Conservation (phyloP, 2,797 vertebrate genomes). For the Phalanger gymnotis region DNA sequence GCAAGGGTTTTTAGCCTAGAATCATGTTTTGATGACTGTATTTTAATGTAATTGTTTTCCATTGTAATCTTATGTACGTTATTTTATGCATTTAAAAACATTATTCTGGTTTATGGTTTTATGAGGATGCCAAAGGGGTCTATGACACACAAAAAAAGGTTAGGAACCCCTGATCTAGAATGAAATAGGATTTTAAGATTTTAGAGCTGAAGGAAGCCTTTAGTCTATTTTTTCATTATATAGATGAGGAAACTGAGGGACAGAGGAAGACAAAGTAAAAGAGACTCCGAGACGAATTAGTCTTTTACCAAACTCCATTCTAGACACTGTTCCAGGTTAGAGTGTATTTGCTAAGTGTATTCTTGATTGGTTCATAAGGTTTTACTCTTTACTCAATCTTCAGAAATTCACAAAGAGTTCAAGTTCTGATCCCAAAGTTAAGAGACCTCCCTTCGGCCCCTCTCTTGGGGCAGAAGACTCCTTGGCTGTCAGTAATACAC, state of each 20-base stretch:
- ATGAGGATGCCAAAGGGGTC: neutral
- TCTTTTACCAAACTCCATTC: neutral
- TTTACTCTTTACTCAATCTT: neutral
- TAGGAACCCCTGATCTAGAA: neutral
- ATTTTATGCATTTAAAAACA: neutral
- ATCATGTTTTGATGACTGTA: neutral
- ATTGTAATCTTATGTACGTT: neutral
- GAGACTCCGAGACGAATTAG: neutral
- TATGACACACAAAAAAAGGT: neutral
- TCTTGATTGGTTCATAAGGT: neutral
- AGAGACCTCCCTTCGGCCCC: too few relatives aligned
- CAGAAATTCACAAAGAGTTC: neutral
- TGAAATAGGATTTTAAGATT: neutral
- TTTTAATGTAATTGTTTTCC: neutral
- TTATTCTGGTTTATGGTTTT: neutral
- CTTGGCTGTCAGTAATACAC: neutral
- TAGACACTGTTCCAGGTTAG: neutral
- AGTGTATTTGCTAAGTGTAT: neutral
- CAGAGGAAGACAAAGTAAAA: neutral
- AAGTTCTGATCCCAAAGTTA: neutral
- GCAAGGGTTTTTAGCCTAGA: neutral
- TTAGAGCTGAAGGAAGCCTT: neutral
- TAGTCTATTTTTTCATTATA: neutral
- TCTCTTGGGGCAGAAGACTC: neutral
- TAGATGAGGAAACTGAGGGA: neutral